Evolutionary conservation across 2,113 vertebrate genomes (phyloP), one percentile per base, ranked within the genome.

Genomic region (Ifrita kowaldi): DNA sequence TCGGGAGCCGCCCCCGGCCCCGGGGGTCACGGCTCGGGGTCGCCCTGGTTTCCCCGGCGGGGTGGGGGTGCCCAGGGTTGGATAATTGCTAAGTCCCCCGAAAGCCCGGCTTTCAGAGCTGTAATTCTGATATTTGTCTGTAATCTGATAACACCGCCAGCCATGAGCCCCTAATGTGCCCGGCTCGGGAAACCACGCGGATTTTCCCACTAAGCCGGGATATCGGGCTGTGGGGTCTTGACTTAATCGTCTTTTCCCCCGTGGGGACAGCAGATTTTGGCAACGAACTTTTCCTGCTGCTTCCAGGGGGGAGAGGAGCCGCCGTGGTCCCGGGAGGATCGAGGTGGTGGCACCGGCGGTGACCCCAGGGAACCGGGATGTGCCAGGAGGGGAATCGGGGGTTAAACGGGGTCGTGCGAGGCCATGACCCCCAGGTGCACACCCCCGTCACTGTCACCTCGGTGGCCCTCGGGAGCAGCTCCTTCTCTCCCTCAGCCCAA

Each of bases 121-220:
- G 84, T 95, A 96, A 97, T 97, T 93, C 95, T 55, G 73, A 71
- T 95, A 86, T 76, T 95, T 91, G 95, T 37, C 87, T 96, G 92
- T 97, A 97, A 98, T 95, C 94, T 95, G 94, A 96, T 97, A 78
- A 95, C 80, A 9, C 73, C 21, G 33, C 41, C 57, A 52, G 74
- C 91, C 77, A 10, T 19, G 62, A 95, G 93, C 84, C 67, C 90
- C 92, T 71, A 60, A 97, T 85, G 94, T 96, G 83, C 84, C 92
- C 96, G 37, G 82, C 82, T 88, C 28, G 89, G 90, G 93, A 81
- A 78, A 30, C 44, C 71, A 26, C 26, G 8, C 22, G 95, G 93
- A 84, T 97, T 93, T 97, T 84, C 87, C 76, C 81, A 79, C 85
- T 97, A 96, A 98, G 92, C 94, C 52, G 56, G 74, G 44, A 71